phyloP scores from a whole-genome alignment of 2,888 invertebrate genomes.

The Smittia aterrima region DNA sequence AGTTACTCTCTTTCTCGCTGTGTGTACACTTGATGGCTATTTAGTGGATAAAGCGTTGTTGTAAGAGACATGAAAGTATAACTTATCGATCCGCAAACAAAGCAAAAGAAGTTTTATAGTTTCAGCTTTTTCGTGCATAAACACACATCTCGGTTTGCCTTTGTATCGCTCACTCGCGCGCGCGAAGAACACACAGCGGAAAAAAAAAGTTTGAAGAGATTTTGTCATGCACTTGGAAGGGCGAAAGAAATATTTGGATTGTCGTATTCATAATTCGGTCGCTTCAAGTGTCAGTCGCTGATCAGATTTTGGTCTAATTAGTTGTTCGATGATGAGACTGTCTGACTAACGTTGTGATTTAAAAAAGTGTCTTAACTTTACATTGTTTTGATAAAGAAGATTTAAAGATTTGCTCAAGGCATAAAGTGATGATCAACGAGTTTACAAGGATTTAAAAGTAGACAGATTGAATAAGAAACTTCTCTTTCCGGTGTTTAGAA shows the following conservation, averaged over 20 bases:
- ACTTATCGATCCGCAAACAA: constrained; percentile 35
- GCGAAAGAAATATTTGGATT: constrained; percentile 25
- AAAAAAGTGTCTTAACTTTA: background rate
- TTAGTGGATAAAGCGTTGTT: constrained; percentile 26
- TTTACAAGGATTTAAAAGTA: background rate
- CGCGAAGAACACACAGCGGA: constrained; percentile 9
- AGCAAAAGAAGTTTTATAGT: constrained; percentile 24
- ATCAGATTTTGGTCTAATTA: constrained; percentile 41
- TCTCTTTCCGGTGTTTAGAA: constrained; percentile 45
- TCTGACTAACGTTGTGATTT: background rate
- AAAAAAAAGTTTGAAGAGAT: constrained; percentile 30
- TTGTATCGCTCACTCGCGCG: constrained; percentile 30
- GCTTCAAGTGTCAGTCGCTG: constrained; percentile 39
- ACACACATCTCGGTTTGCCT: constrained; percentile 23
- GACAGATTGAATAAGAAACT: background rate
- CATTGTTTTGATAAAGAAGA: background rate
- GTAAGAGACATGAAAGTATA: constrained; percentile 38
- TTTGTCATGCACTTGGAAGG: constrained; percentile 40
- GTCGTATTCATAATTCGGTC: constrained; percentile 27
- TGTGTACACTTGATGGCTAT: constrained; percentile 37
- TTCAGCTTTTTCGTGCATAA: constrained; percentile 30
- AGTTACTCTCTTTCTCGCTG: constrained; percentile 9
- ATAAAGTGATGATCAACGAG: background rate
- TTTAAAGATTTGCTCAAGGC: background rate
- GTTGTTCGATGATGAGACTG: background rate